Evolutionary conservation across 2,888 invertebrate species (phyloP).

Genomic region (Esperia sulphurella): DNA sequence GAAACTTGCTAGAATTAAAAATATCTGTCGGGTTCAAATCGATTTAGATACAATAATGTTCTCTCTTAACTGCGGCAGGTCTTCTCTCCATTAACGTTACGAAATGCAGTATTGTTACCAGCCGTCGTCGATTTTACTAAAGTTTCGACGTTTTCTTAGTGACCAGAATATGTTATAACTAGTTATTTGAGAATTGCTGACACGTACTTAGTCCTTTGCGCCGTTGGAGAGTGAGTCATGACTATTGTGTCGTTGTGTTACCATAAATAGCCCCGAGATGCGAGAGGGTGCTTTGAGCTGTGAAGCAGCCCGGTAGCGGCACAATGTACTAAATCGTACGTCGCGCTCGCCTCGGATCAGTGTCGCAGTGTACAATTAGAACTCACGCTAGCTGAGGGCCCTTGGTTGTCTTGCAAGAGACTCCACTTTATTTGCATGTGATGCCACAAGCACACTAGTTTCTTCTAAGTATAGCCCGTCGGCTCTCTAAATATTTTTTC

Average conservation of each 20-base stretch:
- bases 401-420: conserved; percentile 41
- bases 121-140: neutral
- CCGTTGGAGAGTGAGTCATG: conserved; percentile 46
- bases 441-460: conserved; percentile 39
- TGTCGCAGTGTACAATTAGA: conserved; percentile 50
- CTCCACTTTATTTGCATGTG: conserved; percentile 39
- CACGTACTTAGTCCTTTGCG: conserved; percentile 39
- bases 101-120: neutral
- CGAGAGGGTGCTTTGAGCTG: conserved; percentile 38
- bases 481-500: conserved; percentile 22
- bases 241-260: conserved; percentile 51
- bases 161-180: conserved; percentile 36
- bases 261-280: conserved; percentile 57
- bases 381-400: conserved; percentile 48
- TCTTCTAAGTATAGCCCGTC: conserved; percentile 31
- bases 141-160: conserved; percentile 27
- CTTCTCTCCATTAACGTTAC: no score
- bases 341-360: conserved; percentile 22
- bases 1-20: neutral
- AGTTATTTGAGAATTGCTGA: conserved; percentile 41
- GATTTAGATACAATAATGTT: no score
- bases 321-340: conserved; percentile 35
- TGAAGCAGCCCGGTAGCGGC: conserved; percentile 23
- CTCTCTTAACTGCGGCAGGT: no score
- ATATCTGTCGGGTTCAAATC: neutral